These are phyloP conservation scores for Trileptium ribeirensis DNA, from an alignment of 2,888 invertebrate genomes.

Conservation along the genomic window DNA sequence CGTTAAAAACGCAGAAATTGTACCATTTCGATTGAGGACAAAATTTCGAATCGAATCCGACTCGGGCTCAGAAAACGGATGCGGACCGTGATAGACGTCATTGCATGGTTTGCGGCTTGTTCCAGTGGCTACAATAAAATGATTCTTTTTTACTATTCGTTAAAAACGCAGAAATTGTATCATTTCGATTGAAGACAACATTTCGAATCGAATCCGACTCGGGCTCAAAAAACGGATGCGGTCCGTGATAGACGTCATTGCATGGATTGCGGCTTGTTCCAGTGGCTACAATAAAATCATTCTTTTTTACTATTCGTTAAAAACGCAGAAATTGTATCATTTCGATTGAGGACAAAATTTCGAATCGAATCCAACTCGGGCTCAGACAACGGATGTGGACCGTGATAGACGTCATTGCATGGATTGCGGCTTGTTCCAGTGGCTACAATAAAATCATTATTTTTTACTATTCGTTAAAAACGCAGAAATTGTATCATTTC, in stretches of 20 bases:
- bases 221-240: slow-evolving; percentile 52
- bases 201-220: slow-evolving; percentile 50
- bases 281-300: too few relatives aligned
- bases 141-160: too few relatives aligned
- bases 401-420: slow-evolving; percentile 53
- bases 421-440: slow-evolving; percentile 35
- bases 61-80: slow-evolving; percentile 54
- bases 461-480: too few relatives aligned
- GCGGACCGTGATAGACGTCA: slow-evolving; percentile 51
- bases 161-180: background rate
- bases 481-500: slow-evolving; percentile 13
- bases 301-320: too few relatives aligned
- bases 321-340: background rate
- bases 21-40: slow-evolving; percentile 30
- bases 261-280: slow-evolving; percentile 44
- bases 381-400: slow-evolving; percentile 52
- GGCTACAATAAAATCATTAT: too few relatives aligned
- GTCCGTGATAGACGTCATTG: slow-evolving; percentile 52
- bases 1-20: background rate
- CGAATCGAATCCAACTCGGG: slow-evolving; percentile 50
- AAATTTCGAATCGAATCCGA: slow-evolving; percentile 46
- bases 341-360: slow-evolving; percentile 38
- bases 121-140: background rate
- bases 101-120: slow-evolving; percentile 46
- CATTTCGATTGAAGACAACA: slow-evolving; percentile 35